Evolutionary conservation across 1,140 invertebrate species (phyloP), one percentile per base, ranked within the genome.

Genomic region (Pteromalus puparum): DNA sequence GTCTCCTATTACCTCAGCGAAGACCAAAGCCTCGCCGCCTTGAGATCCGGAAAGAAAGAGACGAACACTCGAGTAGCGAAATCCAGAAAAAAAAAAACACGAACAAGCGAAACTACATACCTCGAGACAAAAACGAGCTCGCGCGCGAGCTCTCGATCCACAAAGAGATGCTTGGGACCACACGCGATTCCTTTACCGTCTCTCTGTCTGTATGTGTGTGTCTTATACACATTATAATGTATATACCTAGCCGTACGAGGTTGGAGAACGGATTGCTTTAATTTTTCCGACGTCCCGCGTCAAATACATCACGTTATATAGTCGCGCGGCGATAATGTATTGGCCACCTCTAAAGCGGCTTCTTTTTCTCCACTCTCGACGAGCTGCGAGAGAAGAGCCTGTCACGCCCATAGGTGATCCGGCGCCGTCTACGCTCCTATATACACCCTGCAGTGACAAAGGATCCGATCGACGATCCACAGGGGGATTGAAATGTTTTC

Each of bases 211-310:
- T 48, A 2, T 53, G 13, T 61, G 6, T 61, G 15, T 61, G 15
- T n/a, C 21, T 61, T 61, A n/a, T 61, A n/a, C 18, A 21, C 4
- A 21, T 61, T 21, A 61, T 61, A 61, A 4, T 61, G 18, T 61
- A 61, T 61, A 61, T 61, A 15, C 46, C 46, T 61, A n/a, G 15
- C 5, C 18, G 21, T 61, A 85, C 84, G 86, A 86, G 83, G 79
- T 74, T 38, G 30, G 89, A 88, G 91, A 89, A n/a, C n/a, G 89
- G 88, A 92, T 92, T 90, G 91, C 91, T 92, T 92, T 92, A 91
- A 92, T 92, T 92, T 91, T 92, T 89, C 90, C 91, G 89, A 89
- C 89, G 88, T 75, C 88, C 87, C 88, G 87, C 88, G 89, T 90
- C 91, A 90, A 92, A 92, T 92, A 90, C 89, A 91, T 91, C 91